Percentiles rank a stretch among this genome's conserved stretches.
phyloP scores from a whole-genome alignment of 2,797 vertebrate genomes.

The Myotis pilosus region DNA sequence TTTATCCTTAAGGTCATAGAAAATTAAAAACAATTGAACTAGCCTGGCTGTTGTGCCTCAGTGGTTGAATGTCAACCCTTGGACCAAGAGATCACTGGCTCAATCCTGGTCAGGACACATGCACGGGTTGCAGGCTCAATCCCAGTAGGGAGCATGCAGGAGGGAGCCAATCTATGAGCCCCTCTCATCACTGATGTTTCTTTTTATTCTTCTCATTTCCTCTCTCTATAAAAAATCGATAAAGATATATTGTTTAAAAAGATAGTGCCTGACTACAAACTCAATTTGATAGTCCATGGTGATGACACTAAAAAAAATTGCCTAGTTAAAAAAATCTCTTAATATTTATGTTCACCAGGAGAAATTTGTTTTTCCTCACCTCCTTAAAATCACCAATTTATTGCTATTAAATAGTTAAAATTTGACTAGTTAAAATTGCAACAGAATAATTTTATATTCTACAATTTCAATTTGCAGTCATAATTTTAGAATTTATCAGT shows the following conservation, averaged over 20 bases:
- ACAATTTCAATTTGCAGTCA: background rate
- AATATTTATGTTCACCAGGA: background rate
- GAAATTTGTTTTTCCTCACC: background rate
- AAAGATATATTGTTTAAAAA: too few species aligned
- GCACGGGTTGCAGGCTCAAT: too few species aligned
- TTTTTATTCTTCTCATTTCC: too few species aligned
- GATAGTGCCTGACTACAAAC: background rate
- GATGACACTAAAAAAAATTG: background rate
- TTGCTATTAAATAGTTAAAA: background rate
- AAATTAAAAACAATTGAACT: background rate
- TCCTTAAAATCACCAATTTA: background rate
- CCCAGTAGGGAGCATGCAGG: too few species aligned
- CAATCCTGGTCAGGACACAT: too few species aligned
- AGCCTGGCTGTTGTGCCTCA: background rate
- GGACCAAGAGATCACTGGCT: too few species aligned
- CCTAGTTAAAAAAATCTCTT: background rate
- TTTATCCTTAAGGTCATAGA: background rate
- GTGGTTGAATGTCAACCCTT: too few species aligned
- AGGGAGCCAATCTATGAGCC: too few species aligned
- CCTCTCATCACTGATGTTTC: too few species aligned
- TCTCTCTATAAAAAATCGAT: too few species aligned
- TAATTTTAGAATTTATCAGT: background rate
- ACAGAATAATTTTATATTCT: background rate
- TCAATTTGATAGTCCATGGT: background rate
- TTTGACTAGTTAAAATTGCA: background rate